phyloP scores from a whole-genome alignment of 2,888 invertebrate species.

The Neoascia interrupta region DNA sequence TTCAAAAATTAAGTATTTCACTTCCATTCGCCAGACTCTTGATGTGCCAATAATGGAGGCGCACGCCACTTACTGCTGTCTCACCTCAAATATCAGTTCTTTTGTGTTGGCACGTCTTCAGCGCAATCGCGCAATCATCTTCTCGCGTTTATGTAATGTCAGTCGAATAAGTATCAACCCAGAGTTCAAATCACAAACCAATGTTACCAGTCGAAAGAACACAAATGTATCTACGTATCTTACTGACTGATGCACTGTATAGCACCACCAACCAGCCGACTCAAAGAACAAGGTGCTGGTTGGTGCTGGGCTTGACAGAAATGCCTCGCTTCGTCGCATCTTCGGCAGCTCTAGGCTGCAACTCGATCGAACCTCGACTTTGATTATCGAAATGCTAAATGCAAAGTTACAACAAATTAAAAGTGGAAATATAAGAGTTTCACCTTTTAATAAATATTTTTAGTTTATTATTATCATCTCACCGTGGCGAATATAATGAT shows the following conservation, averaged over 20 bases:
- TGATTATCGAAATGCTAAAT: slow-evolving; percentile 35
- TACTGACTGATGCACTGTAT: background rate
- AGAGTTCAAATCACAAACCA: slow-evolving; percentile 2
- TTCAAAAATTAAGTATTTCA: too few relatives aligned
- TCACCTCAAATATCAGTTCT: slow-evolving; percentile 22
- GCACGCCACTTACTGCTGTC: too few relatives aligned
- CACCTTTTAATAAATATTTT: slow-evolving; percentile 59
- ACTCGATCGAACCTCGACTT: background rate
- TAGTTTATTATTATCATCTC: slow-evolving; percentile 32
- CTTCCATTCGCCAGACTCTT: too few relatives aligned
- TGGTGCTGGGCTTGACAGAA: background rate
- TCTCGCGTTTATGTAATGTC: slow-evolving; percentile 18
- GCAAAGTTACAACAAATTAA: slow-evolving; percentile 32
- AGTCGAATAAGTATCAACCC: slow-evolving; percentile 26
- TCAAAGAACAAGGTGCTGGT: slow-evolving; percentile 13
- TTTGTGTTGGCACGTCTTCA: slow-evolving; percentile 31
- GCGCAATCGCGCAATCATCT: slow-evolving; percentile 23
- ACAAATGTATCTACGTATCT: background rate
- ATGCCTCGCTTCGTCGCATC: slow-evolving; percentile 4
- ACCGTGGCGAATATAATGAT: slow-evolving; percentile 30
- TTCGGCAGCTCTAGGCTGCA: slow-evolving; percentile 9
- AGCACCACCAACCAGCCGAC: background rate
- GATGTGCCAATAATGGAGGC: too few relatives aligned
- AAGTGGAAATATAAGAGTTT: slow-evolving; percentile 53
- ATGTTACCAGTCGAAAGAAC: slow-evolving; percentile 28